Base-by-base conservation (phyloP, 92 coral and sea anemone genomes). In the Plumapathes pennacea region DNA sequence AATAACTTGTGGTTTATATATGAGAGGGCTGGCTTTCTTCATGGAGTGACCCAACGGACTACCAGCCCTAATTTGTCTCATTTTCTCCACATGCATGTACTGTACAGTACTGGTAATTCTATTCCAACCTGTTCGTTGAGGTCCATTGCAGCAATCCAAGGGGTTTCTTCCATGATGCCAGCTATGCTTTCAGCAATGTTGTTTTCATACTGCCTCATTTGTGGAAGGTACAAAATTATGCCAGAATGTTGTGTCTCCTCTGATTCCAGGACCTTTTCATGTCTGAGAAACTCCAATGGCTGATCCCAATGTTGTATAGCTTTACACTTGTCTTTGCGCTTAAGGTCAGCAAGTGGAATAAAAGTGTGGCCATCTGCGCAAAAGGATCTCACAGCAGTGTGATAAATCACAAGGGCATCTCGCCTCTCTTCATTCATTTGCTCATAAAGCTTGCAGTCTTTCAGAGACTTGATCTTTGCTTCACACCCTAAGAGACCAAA, bases 401-500 rank as follows among this genome's bases (percentile, higher is more conserved):
- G 14, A 48, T 74, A 74, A 26, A 74, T 21, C 29, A 29, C 52
- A 19, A 74, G 34, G 25, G 75, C 74, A 65, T 65, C 82, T 74
- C 33, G 46, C 75, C 22, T 74, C 2, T 5, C 25, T 20, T 38
- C 23, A 5, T 69, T 60, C 82, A 74, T 74, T 46, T 1, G 1
- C 15, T 74, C 34, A 14, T 64, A 60, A 3, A 74, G 33, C 33
- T 67, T 22, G 21, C 82, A 74, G 40, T 74, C 75, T 26, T 12
- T 21, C 36, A 74, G 66, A 18, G 64, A 65, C 9, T 20, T 13
- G 12, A 55, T 24, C 67, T 57, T 74, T 3, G 56, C 82, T 32
- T 74, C 82, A 37, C 82, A 74, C 29, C 75, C 60, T 14, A 22
- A 23, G 19, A 64, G 47, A n/a, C 23, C 28, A 25, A 22, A 57